Base-by-base conservation (phyloP, 1,140 invertebrate species). In the Orchesella cincta region DNA sequence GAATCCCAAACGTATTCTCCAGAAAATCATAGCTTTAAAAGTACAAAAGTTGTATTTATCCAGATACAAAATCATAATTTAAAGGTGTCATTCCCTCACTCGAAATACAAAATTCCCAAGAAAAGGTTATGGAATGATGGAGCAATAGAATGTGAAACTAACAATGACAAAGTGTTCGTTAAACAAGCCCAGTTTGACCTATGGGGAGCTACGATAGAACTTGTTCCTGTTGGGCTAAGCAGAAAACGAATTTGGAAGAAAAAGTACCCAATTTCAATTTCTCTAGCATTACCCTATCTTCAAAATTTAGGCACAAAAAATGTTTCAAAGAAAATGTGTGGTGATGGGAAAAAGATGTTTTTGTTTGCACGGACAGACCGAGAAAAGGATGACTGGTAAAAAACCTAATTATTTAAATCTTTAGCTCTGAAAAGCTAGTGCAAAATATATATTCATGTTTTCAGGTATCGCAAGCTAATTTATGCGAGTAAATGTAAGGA, bases 381-480 rank as follows among this genome's bases (percentile, higher is more conserved):
- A 70, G 93, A 96, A 81, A 97, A 97, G 85, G 94, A 96, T 86
- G 91, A 95, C 82, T 97, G 95, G 94, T 94, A 87, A 85, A 79
- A 82, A 85, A 74, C n/a, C n/a, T n/a, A n/a, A n/a, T n/a, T n/a
- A n/a, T n/a, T n/a, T n/a, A n/a, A n/a, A n/a, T n/a, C n/a, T 76
- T 76, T 71, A 70, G 54, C 36, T 80, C 67, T 46, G 73, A 77
- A 78, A 81, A 78, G 76, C 78, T 78, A n/a, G 86, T 77, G 84
- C 86, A 77, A 85, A 85, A 78, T 82, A 86, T 67, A 77, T 80
- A 77, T 67, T 76, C n/a, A 81, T 76, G 84, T 62, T 1, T 62
- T 33, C 36, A 84, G 83, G 82, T 82, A 79, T 35, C 80, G 82
- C 20, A 70, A 82, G 0, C 77, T 83, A 28, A 76, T 79, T 26